Percentiles rank a stretch among this genome's conserved stretches.
Evolutionary conservation across 2,113 vertebrate species (phyloP).

Genomic region (Chionodraco myersi): DNA sequence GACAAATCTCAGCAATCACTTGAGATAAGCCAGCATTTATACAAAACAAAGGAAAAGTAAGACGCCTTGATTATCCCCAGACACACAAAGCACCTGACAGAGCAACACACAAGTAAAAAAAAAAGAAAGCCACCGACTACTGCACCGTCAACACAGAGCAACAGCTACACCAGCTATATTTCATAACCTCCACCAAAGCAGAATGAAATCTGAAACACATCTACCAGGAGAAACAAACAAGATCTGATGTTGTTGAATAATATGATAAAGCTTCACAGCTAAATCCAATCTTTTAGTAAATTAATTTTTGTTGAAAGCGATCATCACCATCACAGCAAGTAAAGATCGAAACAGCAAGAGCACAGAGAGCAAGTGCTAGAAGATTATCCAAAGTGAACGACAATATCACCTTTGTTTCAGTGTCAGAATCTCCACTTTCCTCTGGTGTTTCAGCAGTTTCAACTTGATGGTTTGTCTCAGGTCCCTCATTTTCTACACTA

Average conservation of each 20-base stretch:
- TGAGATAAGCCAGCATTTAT: constrained; percentile 3
- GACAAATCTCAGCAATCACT: constrained; percentile 25
- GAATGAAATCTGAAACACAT: constrained; percentile 10
- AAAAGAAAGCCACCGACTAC: constrained; percentile 22
- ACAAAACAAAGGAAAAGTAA: constrained; percentile 23
- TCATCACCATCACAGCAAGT: constrained; percentile 48
- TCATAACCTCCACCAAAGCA: constrained; percentile 34
- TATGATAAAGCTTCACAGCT: constrained; percentile 2
- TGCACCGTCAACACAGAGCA: constrained; percentile 17
- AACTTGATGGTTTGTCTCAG: constrained; percentile 27
- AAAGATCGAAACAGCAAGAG: constrained; percentile 22
- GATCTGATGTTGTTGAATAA: background rate
- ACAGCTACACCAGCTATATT: constrained; percentile 6
- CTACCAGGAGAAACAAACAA: constrained; percentile 5
- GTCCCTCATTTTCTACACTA: constrained; percentile 49
- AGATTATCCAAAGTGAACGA: constrained; percentile 32
- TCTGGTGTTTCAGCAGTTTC: constrained; percentile 53
- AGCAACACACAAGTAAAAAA: constrained; percentile 14
- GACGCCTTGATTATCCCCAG: constrained; percentile 5
- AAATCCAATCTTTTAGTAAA: background rate
- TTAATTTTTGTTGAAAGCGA: constrained; percentile 23
- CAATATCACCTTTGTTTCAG: constrained; percentile 71
- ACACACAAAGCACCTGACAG: constrained; percentile 5
- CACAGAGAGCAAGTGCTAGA: constrained; percentile 24
- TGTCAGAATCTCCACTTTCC: constrained; percentile 52